These are phyloP conservation scores for Deladenus siricidicola DNA, from an alignment of 2,888 invertebrate species.

Conservation along the genomic window DNA sequence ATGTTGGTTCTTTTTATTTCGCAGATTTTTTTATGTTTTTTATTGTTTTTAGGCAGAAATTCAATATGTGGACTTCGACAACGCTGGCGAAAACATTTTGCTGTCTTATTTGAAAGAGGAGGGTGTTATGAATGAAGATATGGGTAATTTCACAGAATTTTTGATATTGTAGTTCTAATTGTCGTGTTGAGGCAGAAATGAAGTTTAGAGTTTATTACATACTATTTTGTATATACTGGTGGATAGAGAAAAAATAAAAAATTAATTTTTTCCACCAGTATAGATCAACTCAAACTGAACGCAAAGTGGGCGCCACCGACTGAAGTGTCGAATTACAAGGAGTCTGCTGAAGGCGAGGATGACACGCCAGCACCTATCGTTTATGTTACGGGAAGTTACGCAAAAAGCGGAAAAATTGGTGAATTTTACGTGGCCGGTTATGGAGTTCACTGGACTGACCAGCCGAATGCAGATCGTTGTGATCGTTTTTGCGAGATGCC, in stretches of 20 bases:
- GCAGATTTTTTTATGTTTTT: background rate
- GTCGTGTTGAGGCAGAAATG: too few relatives aligned
- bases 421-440: background rate
- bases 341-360: too few relatives aligned
- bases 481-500: background rate
- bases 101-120: conserved; percentile 3
- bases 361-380: conserved; percentile 8
- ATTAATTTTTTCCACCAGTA: too few relatives aligned
- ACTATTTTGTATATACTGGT: too few relatives aligned
- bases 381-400: background rate
- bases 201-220: too few relatives aligned
- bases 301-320: too few relatives aligned
- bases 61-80: background rate
- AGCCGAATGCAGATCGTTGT: background rate
- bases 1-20: conserved; percentile 11
- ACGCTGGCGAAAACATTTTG: background rate
- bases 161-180: too few relatives aligned
- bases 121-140: background rate
- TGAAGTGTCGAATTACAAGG: too few relatives aligned
- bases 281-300: too few relatives aligned
- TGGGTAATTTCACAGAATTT: too few relatives aligned
- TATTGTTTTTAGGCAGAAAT: background rate
- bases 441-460: background rate
- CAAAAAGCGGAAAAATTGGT: background rate
- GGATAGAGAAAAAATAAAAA: too few relatives aligned